Conservation (phyloP, 2,888 invertebrate species). For the Perdita meconis region DNA sequence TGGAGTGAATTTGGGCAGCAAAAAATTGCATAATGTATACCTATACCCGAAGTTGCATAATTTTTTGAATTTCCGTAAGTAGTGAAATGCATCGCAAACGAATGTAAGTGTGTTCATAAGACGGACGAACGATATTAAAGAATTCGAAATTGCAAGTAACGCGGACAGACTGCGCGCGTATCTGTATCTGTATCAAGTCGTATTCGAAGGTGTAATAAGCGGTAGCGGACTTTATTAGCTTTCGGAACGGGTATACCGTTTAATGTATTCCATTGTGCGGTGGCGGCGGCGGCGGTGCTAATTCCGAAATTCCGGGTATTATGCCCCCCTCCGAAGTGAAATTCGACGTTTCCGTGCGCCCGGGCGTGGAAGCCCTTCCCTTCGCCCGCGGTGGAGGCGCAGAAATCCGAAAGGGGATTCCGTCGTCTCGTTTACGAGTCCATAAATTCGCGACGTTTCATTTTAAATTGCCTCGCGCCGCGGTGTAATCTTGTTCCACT, state of each 20-base stretch:
- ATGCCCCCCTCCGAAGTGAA: slow-evolving; percentile 74
- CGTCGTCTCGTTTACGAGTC: slow-evolving; percentile 41
- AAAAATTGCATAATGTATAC: no score
- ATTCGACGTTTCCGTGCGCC: slow-evolving; percentile 74
- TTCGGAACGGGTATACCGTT: slow-evolving; percentile 73
- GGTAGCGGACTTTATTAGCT: slow-evolving; percentile 79
- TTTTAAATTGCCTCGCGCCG: slow-evolving; percentile 39
- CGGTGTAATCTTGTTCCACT: slow-evolving; percentile 21
- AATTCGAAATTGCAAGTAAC: slow-evolving; percentile 4
- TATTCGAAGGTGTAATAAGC: slow-evolving; percentile 74
- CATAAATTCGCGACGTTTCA: slow-evolving; percentile 49
- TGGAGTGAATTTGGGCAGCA: no score
- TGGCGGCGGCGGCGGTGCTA: slow-evolving; percentile 67
- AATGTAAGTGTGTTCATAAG: slow-evolving; percentile 9
- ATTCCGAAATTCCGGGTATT: slow-evolving; percentile 77
- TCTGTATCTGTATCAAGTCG: slow-evolving; percentile 67
- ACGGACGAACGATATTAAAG: not conserved
- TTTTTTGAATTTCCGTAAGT: not conserved
- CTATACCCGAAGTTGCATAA: no score
- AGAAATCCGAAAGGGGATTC: slow-evolving; percentile 46
- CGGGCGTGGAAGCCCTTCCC: slow-evolving; percentile 40
- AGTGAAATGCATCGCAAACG: not conserved
- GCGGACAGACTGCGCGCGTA: slow-evolving; percentile 23
- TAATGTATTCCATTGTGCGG: slow-evolving; percentile 79
- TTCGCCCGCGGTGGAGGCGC: slow-evolving; percentile 5